Conservation (phyloP, 53 echinoderm and acorn worm genomes). For the Zoroaster sp. region DNA sequence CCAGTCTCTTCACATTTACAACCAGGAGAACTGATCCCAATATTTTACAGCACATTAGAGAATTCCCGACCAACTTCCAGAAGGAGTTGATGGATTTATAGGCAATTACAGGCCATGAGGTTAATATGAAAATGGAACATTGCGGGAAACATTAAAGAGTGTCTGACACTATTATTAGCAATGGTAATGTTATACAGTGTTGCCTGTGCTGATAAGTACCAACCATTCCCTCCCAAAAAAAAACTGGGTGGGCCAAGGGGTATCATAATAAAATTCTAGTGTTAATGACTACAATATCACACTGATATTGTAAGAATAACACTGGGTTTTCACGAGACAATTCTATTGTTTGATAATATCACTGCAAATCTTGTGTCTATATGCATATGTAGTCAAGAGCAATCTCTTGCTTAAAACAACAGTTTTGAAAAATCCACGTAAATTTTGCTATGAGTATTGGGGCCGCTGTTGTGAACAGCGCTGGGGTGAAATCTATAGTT, state of each 20-base stretch:
- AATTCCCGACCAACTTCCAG: not conserved
- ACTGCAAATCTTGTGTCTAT: no score
- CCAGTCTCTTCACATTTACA: not conserved
- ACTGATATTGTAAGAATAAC: no score
- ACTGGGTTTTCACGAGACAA: no score
- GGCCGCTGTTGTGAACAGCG: no score
- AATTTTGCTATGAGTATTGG: no score
- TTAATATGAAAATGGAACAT: not conserved
- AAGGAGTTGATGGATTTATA: not conserved
- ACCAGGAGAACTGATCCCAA: not conserved
- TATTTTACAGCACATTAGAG: not conserved
- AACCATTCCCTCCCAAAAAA: not conserved
- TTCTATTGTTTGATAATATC: no score
- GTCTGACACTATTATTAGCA: not conserved
- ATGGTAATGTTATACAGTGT: not conserved
- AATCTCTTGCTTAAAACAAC: no score
- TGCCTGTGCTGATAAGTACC: not conserved
- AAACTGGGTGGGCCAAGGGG: not conserved
- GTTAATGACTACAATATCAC: no score
- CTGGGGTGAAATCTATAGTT: no score
- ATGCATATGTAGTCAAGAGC: no score
- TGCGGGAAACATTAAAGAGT: not conserved
- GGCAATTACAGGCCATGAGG: not conserved
- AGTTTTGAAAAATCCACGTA: no score
- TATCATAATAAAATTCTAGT: no score